Conservation (phyloP, 2,113 vertebrate species). For the Xiphorhynchus elegans region DNA sequence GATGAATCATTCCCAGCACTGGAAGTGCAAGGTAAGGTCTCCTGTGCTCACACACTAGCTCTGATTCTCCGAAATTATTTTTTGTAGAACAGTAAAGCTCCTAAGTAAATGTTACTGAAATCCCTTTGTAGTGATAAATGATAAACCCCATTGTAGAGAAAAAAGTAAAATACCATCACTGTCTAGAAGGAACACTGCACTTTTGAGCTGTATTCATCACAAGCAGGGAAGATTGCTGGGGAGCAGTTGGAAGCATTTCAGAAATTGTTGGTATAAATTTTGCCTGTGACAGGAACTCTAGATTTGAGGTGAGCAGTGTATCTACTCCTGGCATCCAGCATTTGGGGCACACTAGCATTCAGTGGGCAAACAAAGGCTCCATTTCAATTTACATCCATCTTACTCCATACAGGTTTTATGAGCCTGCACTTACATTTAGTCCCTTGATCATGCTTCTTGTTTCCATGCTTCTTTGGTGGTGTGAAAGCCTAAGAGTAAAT, state of each 20-base stretch:
- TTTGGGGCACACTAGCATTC: neutral
- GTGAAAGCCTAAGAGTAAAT: neutral
- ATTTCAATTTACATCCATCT: neutral
- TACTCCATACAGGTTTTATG: neutral
- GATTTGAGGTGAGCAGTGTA: neutral
- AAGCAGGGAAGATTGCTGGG: neutral
- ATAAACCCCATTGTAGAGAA: neutral
- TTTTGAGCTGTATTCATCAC: neutral
- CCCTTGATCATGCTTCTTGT: neutral
- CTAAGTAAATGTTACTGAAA: neutral
- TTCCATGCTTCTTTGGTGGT: accelerated
- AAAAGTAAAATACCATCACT: neutral
- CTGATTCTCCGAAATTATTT: neutral
- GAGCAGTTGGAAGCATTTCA: neutral
- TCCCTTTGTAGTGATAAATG: neutral
- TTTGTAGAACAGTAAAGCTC: neutral
- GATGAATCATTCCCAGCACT: neutral
- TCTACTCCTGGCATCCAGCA: neutral
- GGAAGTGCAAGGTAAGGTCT: neutral
- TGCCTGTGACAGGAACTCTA: neutral
- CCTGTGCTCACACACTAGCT: neutral
- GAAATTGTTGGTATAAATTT: neutral
- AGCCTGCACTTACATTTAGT: neutral
- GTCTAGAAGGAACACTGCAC: neutral
- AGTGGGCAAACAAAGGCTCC: neutral